Base-by-base conservation (phyloP, 2,888 invertebrate species). In the Drepanosiphum platanoidis region DNA sequence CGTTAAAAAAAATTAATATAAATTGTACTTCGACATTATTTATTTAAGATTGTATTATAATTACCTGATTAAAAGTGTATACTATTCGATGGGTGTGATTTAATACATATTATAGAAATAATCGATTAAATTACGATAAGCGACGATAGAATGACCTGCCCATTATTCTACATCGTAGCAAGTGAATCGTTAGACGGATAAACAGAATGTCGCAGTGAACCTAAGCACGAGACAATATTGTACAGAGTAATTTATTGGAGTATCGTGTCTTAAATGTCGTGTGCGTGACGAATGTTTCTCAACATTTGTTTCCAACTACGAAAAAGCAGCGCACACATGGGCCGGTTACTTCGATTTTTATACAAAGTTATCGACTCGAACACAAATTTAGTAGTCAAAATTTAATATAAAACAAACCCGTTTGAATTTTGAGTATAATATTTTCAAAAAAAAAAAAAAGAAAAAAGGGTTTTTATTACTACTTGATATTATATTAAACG, bases 251-350 rank as follows among this genome's bases (percentile, higher is more conserved):
- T 84, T 84, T 84, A 75, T 84, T 36, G 83, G 46, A 66, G 34
- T 64, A 46, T 75, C 83, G 75, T 75, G 83, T 84, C 75, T 74
- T 64, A 74, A 74, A 66, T 84, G 66, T 68, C 64, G 83, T 42
- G 36, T n/a, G 66, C 74, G 66, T 75, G 81, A 75, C 75, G 75
- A 84, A 84, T 64, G 83, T 46, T 75, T 75, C 83, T 27, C 58
- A 75, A 70, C 61, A 83, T 72, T 70, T 72, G 11, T 13, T 79
- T 68, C 8, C 0, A 42, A 32, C 18, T 42, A n/a, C n/a, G 36
- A 15, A 79, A 66, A 66, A 46, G 18, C 30, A 27, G n/a, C 71
- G 70, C 3, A 4, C 3, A 4, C 18, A 46, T 18, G 15, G 46
- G 36, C 70, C 22, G 36, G 30, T 42, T 46, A 18, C 58, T n/a